Conservation (phyloP, 2,888 invertebrate species). For the Aelia acuminata region DNA sequence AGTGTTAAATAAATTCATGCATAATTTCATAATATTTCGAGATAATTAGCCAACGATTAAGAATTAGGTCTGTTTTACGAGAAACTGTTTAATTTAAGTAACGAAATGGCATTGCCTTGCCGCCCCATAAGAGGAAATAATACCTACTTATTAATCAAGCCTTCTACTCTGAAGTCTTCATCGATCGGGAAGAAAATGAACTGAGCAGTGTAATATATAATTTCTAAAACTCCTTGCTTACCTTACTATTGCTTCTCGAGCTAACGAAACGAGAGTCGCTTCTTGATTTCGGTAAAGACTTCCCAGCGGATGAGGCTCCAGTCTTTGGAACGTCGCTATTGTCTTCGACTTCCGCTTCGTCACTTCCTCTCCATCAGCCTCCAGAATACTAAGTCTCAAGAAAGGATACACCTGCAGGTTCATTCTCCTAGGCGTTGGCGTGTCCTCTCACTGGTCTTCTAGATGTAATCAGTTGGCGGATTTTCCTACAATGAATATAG, state of each 20-base stretch:
- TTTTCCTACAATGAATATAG: background rate
- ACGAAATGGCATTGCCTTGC: background rate
- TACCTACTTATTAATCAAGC: background rate
- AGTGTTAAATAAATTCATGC: background rate
- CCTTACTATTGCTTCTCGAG: background rate
- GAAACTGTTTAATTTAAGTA: background rate
- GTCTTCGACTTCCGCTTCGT: conserved; percentile 55
- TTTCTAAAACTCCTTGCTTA: background rate
- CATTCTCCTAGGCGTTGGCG: conserved; percentile 28
- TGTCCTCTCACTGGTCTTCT: conserved; percentile 14
- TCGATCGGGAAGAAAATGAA: background rate
- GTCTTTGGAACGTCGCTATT: conserved; percentile 50
- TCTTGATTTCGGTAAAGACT: conserved; percentile 46
- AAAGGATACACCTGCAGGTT: conserved; percentile 49
- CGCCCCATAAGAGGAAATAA: background rate
- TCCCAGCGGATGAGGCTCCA: conserved; percentile 38
- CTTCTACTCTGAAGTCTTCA: background rate
- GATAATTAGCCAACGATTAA: background rate
- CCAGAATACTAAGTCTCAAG: conserved; percentile 38
- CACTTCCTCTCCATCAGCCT: conserved; percentile 52
- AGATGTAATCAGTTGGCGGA: background rate
- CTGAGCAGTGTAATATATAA: background rate
- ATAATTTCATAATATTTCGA: background rate
- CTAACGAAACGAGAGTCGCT: conserved; percentile 21
- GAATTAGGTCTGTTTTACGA: background rate